A percentile compares a stretch with the other conserved stretches of the same genome.
These are phyloP conservation scores for Caenorhabditis plicata DNA, from an alignment of 2,888 invertebrate species.

Conservation along the genomic window DNA sequence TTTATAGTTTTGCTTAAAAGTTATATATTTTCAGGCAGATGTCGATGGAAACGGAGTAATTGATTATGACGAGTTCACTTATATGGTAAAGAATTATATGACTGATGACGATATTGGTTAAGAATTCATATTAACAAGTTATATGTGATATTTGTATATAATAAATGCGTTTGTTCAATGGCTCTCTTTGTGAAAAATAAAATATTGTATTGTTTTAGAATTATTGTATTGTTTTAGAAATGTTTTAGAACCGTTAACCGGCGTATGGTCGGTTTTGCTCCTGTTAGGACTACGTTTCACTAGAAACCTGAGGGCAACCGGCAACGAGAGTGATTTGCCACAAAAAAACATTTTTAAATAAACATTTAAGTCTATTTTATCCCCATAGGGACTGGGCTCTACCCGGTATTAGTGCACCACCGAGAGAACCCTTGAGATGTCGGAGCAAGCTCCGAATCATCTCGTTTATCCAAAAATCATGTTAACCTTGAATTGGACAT, in stretches of 20 bases:
- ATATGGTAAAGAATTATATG: slow-evolving; percentile 62
- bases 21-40: slow-evolving; percentile 49
- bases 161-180: not conserved
- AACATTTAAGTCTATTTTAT: not conserved
- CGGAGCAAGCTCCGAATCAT: too few species aligned
- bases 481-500: too few species aligned
- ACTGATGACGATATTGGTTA: slow-evolving; percentile 60
- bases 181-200: not conserved
- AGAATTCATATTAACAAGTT: slow-evolving; percentile 1
- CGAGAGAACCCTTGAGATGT: too few species aligned
- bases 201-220: not conserved
- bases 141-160: not conserved
- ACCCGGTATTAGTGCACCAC: too few species aligned
- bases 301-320: too few species aligned
- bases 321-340: too few species aligned
- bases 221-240: not conserved
- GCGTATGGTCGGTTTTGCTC: too few species aligned
- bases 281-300: too few species aligned
- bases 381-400: too few species aligned
- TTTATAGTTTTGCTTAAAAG: too few species aligned
- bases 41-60: slow-evolving; percentile 64
- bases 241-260: too few species aligned
- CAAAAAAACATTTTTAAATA: slow-evolving; percentile 1
- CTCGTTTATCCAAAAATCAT: too few species aligned
- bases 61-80: slow-evolving; percentile 64